Conservation (phyloP, 2,888 invertebrate species). For the Scaeva pyrastri region DNA sequence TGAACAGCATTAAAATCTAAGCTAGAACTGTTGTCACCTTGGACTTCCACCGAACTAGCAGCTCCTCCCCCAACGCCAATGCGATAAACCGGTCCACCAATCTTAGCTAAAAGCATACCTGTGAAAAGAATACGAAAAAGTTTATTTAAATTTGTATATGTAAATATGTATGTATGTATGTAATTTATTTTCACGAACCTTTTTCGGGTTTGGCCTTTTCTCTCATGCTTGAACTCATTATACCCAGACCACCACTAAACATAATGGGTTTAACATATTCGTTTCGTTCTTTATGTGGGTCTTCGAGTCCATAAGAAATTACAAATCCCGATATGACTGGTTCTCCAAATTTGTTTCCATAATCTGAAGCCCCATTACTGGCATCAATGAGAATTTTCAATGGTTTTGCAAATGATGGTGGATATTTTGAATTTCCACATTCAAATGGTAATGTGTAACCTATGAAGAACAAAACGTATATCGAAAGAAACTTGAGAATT, state of each 20-base stretch:
- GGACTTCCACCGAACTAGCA: slow-evolving; percentile 97
- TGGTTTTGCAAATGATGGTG: slow-evolving; percentile 95
- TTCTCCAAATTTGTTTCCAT: slow-evolving; percentile 99
- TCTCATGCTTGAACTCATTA: slow-evolving; percentile 93
- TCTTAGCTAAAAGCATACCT: slow-evolving; percentile 96
- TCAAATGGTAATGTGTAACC: slow-evolving; percentile 96
- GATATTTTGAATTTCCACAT: slow-evolving; percentile 89
- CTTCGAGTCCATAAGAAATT: slow-evolving; percentile 93
- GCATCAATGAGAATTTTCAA: slow-evolving; percentile 96
- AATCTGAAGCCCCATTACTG: slow-evolving; percentile 99
- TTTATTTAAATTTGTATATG: slow-evolving; percentile 25
- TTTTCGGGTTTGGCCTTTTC: slow-evolving; percentile 90
- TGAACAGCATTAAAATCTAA: slow-evolving; percentile 99
- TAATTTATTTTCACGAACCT: slow-evolving; percentile 84
- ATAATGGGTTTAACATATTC: slow-evolving; percentile 99
- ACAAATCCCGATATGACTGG: slow-evolving; percentile 96
- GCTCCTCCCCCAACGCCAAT: slow-evolving; percentile 99
- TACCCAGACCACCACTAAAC: slow-evolving; percentile 98
- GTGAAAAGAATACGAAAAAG: not conserved
- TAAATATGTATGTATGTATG: too few relatives aligned
- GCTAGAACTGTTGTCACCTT: slow-evolving; percentile 93
- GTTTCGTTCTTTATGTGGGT: slow-evolving; percentile 88
- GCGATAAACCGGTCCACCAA: slow-evolving; percentile 98
- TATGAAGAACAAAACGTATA: slow-evolving; percentile 79
- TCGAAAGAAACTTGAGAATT: too few relatives aligned